These are phyloP conservation scores for Stomatorhinus ivindoensis DNA, from an alignment of 2,113 vertebrate genomes.

Conservation along the genomic window DNA sequence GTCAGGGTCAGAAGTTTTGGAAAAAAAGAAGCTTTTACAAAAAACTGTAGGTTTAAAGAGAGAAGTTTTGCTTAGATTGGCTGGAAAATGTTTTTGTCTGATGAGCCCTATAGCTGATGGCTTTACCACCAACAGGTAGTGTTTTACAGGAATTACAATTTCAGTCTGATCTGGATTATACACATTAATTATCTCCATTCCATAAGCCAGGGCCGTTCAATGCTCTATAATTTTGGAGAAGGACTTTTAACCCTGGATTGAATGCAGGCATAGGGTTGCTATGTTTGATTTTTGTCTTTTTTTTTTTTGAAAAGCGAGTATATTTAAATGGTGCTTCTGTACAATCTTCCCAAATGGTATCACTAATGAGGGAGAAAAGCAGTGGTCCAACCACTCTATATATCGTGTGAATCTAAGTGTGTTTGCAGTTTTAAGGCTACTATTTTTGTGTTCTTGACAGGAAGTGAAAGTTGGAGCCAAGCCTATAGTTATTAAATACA, in stretches of 20 bases:
- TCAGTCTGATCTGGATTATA: not conserved
- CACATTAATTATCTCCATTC: not conserved
- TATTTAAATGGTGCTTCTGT: not conserved
- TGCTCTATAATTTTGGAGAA: not conserved
- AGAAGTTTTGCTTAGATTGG: not conserved
- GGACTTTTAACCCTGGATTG: not conserved
- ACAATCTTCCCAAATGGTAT: not conserved
- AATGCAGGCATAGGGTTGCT: not conserved
- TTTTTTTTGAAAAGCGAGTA: not conserved
- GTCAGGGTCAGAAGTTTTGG: not conserved
- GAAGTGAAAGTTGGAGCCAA: not conserved
- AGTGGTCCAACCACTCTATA: not conserved
- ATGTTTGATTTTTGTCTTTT: not conserved
- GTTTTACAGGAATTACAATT: not conserved
- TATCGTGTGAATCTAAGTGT: not conserved
- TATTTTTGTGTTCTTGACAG: not conserved
- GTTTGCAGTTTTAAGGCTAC: not conserved
- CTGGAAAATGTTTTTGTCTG: not conserved
- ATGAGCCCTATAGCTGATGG: not conserved
- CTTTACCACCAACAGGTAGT: not conserved
- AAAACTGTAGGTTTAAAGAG: not conserved
- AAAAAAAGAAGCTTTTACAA: not conserved
- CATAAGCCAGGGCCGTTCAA: not conserved
- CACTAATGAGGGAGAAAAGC: not conserved
- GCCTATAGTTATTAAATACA: not conserved